These are phyloP conservation scores for Henricia sp. DNA, from an alignment of 53 echinoderm and acorn worm genomes.

Conservation along the genomic window DNA sequence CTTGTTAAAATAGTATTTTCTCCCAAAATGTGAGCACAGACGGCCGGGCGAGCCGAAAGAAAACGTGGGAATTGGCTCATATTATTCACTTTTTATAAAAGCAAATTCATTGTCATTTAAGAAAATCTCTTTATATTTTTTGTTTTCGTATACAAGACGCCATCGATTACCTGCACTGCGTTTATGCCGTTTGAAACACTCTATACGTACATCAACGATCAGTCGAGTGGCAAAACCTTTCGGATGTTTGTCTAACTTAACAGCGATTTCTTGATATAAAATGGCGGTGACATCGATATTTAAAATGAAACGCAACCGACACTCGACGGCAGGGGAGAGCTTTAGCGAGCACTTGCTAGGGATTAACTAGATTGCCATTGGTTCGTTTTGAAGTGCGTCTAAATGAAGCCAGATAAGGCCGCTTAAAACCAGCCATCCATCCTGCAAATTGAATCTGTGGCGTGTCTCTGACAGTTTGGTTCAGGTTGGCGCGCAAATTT, in stretches of 20 bases:
- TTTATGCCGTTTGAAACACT: no score
- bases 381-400: slow-evolving; percentile 38
- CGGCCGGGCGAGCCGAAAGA: no score
- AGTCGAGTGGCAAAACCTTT: not conserved
- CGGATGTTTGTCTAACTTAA: slow-evolving; percentile 25
- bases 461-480: slow-evolving; percentile 23
- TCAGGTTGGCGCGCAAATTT: slow-evolving; percentile 28
- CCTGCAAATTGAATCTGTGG: slow-evolving; percentile 54
- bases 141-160: no score
- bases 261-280: not conserved
- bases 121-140: no score
- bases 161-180: no score
- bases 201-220: not conserved
- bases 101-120: no score
- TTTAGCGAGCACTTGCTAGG: slow-evolving; percentile 29
- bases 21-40: no score
- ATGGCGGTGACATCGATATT: slow-evolving; percentile 5
- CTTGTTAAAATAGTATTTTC: no score
- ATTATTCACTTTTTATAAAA: no score
- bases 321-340: not conserved
- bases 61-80: no score
- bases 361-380: slow-evolving; percentile 28
- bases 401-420: slow-evolving; percentile 47
- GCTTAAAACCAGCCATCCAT: slow-evolving; percentile 50
- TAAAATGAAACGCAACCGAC: slow-evolving; percentile 28